Evolutionary conservation across 2,888 invertebrate genomes (phyloP).

Genomic region (Lasioglossum lativentre): DNA sequence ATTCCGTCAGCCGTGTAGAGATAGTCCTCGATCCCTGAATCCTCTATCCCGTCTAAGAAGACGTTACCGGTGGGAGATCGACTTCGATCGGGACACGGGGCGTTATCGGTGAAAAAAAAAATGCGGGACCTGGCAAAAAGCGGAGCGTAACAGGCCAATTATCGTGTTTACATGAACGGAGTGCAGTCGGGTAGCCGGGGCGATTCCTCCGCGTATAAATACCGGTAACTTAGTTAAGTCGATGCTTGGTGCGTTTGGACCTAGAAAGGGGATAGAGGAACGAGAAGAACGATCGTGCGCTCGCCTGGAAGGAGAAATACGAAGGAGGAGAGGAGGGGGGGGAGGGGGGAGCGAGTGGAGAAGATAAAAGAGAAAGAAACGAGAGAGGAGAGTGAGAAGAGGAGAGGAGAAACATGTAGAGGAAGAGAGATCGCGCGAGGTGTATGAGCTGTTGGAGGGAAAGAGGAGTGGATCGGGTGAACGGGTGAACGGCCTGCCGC

Average conservation of each 20-base stretch:
- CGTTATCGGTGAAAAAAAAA: constrained; percentile 45
- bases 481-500: constrained; percentile 83
- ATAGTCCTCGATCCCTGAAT: neutral
- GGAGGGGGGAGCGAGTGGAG: neutral
- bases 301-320: neutral
- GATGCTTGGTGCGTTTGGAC: constrained; percentile 50
- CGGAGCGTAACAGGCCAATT: constrained; percentile 69
- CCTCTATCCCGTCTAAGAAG: neutral
- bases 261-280: constrained; percentile 53
- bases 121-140: constrained; percentile 44
- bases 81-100: neutral
- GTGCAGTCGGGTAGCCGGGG: constrained; percentile 44
- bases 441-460: constrained; percentile 15
- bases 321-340: constrained; percentile 12
- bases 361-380: constrained; percentile 19
- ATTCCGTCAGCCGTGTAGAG: neutral
- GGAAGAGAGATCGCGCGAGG: constrained; percentile 48
- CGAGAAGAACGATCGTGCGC: constrained; percentile 25
- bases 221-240: constrained; percentile 70
- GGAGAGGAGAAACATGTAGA: constrained; percentile 24
- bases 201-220: constrained; percentile 67
- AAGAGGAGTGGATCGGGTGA: constrained; percentile 68
- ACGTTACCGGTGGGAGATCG: neutral
- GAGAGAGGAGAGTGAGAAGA: constrained; percentile 15
- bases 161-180: constrained; percentile 70